phyloP scores from a whole-genome alignment of 2,113 vertebrate species.

The Myotis lucifugus region DNA sequence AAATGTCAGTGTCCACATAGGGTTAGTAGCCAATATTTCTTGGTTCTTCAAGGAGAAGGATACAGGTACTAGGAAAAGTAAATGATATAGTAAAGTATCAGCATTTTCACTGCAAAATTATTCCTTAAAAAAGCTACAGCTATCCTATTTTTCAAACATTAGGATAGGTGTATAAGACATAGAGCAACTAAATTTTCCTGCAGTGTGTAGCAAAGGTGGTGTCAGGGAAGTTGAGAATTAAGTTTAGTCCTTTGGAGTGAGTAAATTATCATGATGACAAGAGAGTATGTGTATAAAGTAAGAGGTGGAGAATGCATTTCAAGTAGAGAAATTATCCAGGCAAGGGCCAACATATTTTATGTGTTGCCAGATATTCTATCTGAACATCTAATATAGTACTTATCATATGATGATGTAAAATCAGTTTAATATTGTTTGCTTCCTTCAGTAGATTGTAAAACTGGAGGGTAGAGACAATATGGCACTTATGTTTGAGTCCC shows the following conservation, averaged over 20 bases:
- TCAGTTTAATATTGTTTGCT: neutral
- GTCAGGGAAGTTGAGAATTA: neutral
- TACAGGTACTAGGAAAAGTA: neutral
- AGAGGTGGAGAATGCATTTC: neutral
- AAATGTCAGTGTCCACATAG: neutral
- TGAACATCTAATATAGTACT: neutral
- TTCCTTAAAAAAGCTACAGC: neutral
- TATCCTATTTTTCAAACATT: neutral
- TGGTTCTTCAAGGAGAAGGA: neutral
- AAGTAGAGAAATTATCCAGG: neutral
- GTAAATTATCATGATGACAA: neutral
- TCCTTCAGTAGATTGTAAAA: neutral
- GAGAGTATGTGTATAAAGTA: neutral
- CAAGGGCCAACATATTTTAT: neutral
- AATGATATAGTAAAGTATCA: neutral
- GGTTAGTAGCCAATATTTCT: neutral
- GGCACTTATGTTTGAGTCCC: neutral
- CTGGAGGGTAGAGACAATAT: neutral
- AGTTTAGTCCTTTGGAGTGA: neutral
- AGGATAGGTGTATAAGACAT: neutral
- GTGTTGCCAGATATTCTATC: neutral
- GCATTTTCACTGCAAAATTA: neutral
- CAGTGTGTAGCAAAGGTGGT: neutral
- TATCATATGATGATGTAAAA: neutral
- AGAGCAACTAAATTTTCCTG: neutral